phyloP scores from a whole-genome alignment of 2,888 invertebrate genomes.

The Platypus cylindrus region DNA sequence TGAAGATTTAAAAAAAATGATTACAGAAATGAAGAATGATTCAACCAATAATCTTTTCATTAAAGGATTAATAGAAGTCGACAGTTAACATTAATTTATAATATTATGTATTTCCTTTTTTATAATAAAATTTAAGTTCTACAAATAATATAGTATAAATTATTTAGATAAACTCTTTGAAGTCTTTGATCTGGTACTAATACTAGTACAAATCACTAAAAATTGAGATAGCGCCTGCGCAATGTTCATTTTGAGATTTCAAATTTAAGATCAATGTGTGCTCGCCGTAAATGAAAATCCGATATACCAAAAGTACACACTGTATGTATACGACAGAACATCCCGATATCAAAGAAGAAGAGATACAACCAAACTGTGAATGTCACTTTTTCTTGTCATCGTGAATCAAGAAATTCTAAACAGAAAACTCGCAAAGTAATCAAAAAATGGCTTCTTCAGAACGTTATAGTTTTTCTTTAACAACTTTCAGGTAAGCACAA shows the following conservation, averaged over 20 bases:
- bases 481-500: slow-evolving; percentile 56
- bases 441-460: slow-evolving; percentile 75
- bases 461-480: slow-evolving; percentile 93
- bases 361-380: not conserved
- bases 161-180: no score
- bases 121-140: no score
- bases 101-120: no score
- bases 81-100: not conserved
- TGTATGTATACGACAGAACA: no score
- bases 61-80: slow-evolving; percentile 31
- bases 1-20: slow-evolving; percentile 28
- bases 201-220: no score
- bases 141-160: no score
- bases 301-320: no score
- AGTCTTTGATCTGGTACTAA: no score
- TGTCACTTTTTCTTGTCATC: slow-evolving; percentile 4
- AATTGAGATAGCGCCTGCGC: no score
- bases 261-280: no score
- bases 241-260: no score
- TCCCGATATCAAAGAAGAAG: not conserved
- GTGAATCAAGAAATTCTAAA: slow-evolving; percentile 9
- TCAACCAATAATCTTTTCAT: slow-evolving; percentile 39
- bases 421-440: slow-evolving; percentile 4
- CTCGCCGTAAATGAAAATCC: no score
- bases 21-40: slow-evolving; percentile 29